Evolutionary conservation across 2,113 vertebrate species (phyloP).

Genomic region (Nymphicus hollandicus): DNA sequence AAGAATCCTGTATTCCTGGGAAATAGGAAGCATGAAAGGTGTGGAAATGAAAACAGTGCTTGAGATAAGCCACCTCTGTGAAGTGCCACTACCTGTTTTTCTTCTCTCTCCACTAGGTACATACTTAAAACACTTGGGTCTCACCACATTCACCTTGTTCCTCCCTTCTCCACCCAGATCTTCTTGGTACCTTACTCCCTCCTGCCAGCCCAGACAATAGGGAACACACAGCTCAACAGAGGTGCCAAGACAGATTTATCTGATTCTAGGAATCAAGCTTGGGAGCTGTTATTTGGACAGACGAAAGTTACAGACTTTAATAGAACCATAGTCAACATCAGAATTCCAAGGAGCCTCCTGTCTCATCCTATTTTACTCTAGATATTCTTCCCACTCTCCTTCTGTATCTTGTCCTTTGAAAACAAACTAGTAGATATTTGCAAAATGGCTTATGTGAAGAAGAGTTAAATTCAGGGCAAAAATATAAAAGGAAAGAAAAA

Average conservation of each 20-base stretch:
- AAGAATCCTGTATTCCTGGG: neutral
- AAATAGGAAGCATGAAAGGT: neutral
- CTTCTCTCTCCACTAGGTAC: neutral
- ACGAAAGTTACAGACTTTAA: neutral
- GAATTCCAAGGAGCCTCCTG: neutral
- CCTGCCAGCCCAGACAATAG: neutral
- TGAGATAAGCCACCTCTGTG: neutral
- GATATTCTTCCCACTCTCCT: neutral
- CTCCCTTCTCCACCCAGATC: neutral
- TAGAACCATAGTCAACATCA: neutral
- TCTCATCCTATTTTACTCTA: neutral
- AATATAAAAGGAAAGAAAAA: neutral
- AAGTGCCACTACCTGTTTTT: neutral
- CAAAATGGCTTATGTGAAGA: neutral
- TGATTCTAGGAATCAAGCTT: neutral
- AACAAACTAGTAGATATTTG: neutral
- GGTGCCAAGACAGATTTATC: neutral
- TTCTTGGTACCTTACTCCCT: neutral
- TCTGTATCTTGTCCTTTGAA: neutral
- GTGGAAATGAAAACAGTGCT: neutral
- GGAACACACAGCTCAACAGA: neutral
- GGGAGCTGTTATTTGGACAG: neutral
- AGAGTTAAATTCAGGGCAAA: neutral
- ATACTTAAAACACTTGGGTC: neutral
- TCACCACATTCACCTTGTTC: neutral